Base-by-base conservation (phyloP, 2,797 vertebrate species). In the Alauda arvensis region DNA sequence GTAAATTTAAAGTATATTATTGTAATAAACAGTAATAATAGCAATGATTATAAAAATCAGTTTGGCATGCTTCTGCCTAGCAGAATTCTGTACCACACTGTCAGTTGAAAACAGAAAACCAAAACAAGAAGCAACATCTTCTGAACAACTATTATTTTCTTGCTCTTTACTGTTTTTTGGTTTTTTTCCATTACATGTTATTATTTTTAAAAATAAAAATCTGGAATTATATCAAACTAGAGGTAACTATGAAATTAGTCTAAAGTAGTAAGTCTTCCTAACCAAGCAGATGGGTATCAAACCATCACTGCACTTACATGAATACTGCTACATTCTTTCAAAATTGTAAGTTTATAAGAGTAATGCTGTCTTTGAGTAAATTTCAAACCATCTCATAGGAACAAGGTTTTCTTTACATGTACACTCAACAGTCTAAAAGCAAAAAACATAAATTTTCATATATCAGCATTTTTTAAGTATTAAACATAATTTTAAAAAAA, bases 1-100 rank as follows among this genome's bases (percentile, higher is more conserved):
- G 37, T 83, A 92, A 93, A 93, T 90, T 90, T 77, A 45, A 92
- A 68, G 43, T 74, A 66, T 37, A 29, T 83, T 83, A 85, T 85
- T 91, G 52, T 31, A 91, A 85, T 69, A 85, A 89, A 84, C 52
- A 66, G 63, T 24, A 91, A 84, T 91, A 92, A 77, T 19, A 78
- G 25, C 39, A 84, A 39, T 74, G 68, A 91, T 75, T 72, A 66
- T 72, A 88, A 90, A 92, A 93, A 52, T 49, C 80, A 87, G 72
- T 76, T 91, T 66, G 72, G 51, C 39, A 45, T 16, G 33, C 17
- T 76, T 87, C 75, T 81, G 53, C 67, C 57, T 78, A 49, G 66
- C 48, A 77, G 55, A 80, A 33, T 79, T 75, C 48, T 53, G 37
- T n/a, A 62, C 31, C 4, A 2, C 37, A 23, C 17, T 81, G 55